Evolutionary conservation across 2,797 vertebrate genomes (phyloP).

Genomic region (Hirundo rustica): DNA sequence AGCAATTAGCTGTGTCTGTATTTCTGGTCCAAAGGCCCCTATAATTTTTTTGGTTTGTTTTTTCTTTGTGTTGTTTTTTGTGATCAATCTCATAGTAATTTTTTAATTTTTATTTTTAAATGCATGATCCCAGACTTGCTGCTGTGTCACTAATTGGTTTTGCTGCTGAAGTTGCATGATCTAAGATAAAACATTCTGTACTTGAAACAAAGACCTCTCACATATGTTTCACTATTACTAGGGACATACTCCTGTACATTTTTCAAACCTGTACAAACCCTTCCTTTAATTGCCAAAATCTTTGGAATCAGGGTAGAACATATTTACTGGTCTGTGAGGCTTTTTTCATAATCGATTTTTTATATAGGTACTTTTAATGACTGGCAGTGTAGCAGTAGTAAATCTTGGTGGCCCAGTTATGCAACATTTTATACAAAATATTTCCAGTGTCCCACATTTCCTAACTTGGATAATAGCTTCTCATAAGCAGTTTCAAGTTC

Average conservation of each 20-base stretch:
- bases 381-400: not conserved
- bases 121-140: not conserved
- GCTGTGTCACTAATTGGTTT: not conserved
- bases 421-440: not conserved
- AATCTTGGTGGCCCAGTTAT: not conserved
- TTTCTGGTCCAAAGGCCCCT: not conserved
- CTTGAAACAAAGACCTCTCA: not conserved
- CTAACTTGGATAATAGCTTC: not conserved
- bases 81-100: not conserved
- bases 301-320: not conserved
- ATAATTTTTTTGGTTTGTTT: not conserved
- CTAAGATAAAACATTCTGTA: not conserved
- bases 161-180: constrained; percentile 6
- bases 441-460: not conserved
- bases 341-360: not conserved
- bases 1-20: not conserved
- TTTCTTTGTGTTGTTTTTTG: not conserved
- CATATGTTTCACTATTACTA: not conserved
- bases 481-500: not conserved
- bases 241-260: not conserved
- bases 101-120: not conserved
- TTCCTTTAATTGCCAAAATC: not conserved
- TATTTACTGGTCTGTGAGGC: not conserved
- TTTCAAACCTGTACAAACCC: not conserved
- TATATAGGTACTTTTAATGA: not conserved